These are phyloP conservation scores for fruit fly (Drosophila melanogaster) DNA, from an alignment of 1,140 invertebrate species.

Conservation along the genomic window DNA sequence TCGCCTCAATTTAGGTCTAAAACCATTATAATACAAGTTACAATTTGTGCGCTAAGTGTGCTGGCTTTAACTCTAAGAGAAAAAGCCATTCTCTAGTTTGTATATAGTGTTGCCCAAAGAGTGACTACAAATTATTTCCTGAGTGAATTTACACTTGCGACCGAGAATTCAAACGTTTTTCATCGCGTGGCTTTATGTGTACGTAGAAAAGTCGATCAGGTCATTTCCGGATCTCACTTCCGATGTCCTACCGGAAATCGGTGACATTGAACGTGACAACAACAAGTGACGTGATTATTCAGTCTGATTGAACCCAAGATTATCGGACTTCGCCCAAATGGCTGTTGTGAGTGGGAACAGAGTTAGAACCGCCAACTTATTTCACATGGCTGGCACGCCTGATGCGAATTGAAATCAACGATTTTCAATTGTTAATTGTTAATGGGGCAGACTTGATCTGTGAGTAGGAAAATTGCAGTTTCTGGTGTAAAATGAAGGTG, in stretches of 20 bases:
- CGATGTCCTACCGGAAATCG: background rate
- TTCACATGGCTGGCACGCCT: slow-evolving; percentile 16
- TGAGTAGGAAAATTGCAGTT: background rate
- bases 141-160: too few species aligned
- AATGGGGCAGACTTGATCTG: slow-evolving; percentile 4
- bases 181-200: slow-evolving; percentile 39
- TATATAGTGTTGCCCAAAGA: background rate
- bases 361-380: slow-evolving; percentile 53
- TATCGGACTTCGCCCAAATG: slow-evolving; percentile 5
- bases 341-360: slow-evolving; percentile 17
- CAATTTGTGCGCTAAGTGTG: background rate
- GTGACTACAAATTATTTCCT: background rate
- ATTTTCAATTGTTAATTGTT: too few species aligned
- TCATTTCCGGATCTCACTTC: background rate
- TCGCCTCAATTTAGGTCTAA: background rate
- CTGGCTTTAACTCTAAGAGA: background rate
- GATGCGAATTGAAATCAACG: background rate
- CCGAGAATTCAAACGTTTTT: too few species aligned
- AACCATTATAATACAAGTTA: background rate
- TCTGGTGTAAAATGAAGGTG: slow-evolving; percentile 12
- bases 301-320: background rate
- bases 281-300: background rate
- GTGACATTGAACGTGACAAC: background rate
- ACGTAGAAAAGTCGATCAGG: slow-evolving; percentile 24
- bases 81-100: background rate